A percentile compares a stretch with the other conserved stretches of the same genome.
Evolutionary conservation across 2,113 vertebrate species (phyloP).

Genomic region (Tragelaphus scriptus): DNA sequence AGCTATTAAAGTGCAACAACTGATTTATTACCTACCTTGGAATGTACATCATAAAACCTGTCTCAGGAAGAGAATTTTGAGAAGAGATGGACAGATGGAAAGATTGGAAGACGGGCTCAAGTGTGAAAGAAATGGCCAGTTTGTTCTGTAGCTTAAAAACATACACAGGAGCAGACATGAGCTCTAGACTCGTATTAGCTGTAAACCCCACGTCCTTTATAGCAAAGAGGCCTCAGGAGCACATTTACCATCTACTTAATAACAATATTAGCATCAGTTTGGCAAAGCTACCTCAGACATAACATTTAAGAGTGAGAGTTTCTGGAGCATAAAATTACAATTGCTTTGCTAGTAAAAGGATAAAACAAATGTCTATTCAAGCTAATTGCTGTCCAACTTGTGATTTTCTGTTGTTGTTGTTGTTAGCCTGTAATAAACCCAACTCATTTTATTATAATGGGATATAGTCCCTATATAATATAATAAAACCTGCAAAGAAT

Average conservation of each 20-base stretch:
- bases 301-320: slow-evolving; percentile 77
- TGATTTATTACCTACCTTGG: background rate
- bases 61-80: background rate
- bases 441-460: slow-evolving; percentile 75
- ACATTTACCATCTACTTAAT: slow-evolving; percentile 71
- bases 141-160: background rate
- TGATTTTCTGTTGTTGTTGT: slow-evolving; percentile 66
- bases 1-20: background rate
- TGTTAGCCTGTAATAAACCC: slow-evolving; percentile 76
- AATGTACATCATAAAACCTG: background rate
- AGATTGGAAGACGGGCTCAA: background rate
- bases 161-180: background rate
- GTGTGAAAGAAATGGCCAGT: background rate
- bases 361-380: slow-evolving; percentile 79
- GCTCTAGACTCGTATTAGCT: slow-evolving; percentile 49
- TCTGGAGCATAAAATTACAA: slow-evolving; percentile 76
- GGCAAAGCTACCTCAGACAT: slow-evolving; percentile 69
- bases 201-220: slow-evolving; percentile 54
- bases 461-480: slow-evolving; percentile 76
- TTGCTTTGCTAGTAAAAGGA: slow-evolving; percentile 77
- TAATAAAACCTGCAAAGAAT: slow-evolving; percentile 80
- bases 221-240: slow-evolving; percentile 60
- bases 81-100: background rate
- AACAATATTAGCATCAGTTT: slow-evolving; percentile 72
- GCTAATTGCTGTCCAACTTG: slow-evolving; percentile 75